Base-by-base conservation (phyloP, 2,797 vertebrate genomes). In the Linurgus olivaceus region DNA sequence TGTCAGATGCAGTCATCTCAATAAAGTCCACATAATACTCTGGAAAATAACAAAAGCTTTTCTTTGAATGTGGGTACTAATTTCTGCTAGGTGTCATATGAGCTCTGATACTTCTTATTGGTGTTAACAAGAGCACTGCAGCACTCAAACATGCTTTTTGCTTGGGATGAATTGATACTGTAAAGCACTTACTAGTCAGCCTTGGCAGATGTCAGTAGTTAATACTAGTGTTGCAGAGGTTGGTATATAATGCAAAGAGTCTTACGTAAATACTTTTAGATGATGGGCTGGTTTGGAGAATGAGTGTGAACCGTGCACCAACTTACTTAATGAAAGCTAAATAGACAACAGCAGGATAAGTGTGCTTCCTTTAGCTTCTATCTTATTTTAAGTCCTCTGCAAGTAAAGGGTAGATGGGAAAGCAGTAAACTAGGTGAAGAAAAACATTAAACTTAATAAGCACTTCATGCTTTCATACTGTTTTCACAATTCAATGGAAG, bases 1-100 rank as follows among this genome's bases (percentile, higher is more conserved):
- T 98, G 98, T 98, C 98, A 98, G 98, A 98, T 98, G 98, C 96
- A 98, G 98, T 97, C 98, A 98, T 98, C 98, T 98, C 98, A 98
- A 98, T 98, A 98, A 98, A 98, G 97, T 98, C 98, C 97, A 98
- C 97, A 98, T 98, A 98, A 98, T 98, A 98, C 98, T 98, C 96
- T 92, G 95, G 90, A 95, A 97, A 98, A 98, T 98, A 98, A 98
- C 98, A 98, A 98, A 98, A 98, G 97, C 97, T 98, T 98, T 98
- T 98, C 97, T 98, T 97, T 98, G 97, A 98, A 98, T 98, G 97
- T 97, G 98, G 97, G 97, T 98, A 98, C 98, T 98, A 98, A 98
- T 98, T 98, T 98, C 98, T 98, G 91, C 97, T 98, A 98, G 98
- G 98, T 98, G 98, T 98, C 98, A 98, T 98, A 98, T 86, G 97